These are phyloP conservation scores for Macrocentrus cingulum DNA, from an alignment of 1,140 invertebrate species.

Conservation along the genomic window DNA sequence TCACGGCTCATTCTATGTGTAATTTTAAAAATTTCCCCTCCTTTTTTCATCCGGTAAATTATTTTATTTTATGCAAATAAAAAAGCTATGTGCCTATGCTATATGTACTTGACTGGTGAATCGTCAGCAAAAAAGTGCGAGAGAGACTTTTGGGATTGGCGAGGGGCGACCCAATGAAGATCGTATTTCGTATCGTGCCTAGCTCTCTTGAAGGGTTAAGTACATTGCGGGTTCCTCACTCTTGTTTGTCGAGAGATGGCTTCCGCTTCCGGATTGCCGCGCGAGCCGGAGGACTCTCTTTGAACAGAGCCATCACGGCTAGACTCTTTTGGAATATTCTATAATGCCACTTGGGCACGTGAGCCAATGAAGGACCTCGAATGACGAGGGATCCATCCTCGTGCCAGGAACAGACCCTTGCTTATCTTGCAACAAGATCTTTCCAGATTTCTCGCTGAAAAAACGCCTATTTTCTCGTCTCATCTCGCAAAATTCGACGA, in stretches of 20 bases:
- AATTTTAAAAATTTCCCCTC: too few species aligned
- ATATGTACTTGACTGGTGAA: too few species aligned
- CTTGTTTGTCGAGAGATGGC: conserved; percentile 38
- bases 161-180: conserved; percentile 21
- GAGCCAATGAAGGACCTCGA: conserved; percentile 41
- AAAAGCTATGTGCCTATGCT: too few species aligned
- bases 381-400: conserved; percentile 33
- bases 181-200: conserved; percentile 41
- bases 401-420: conserved; percentile 35
- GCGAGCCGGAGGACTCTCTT: conserved; percentile 38
- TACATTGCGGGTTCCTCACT: conserved; percentile 32
- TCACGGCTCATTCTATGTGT: neutral
- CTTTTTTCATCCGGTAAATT: too few species aligned
- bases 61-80: too few species aligned
- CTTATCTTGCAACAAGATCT: conserved; percentile 29
- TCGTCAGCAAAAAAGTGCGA: neutral
- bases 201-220: conserved; percentile 46
- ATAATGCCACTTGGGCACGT: conserved; percentile 51
- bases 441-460: too few species aligned
- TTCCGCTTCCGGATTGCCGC: conserved; percentile 56
- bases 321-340: neutral
- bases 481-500: neutral
- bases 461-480: too few species aligned
- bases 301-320: conserved; percentile 35
- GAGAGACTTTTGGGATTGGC: neutral